A percentile compares a stretch with the other conserved stretches of the same genome.
Evolutionary conservation across 92 coral and sea anemone genomes (phyloP).

Genomic region (Palythoa caribaeorum): DNA sequence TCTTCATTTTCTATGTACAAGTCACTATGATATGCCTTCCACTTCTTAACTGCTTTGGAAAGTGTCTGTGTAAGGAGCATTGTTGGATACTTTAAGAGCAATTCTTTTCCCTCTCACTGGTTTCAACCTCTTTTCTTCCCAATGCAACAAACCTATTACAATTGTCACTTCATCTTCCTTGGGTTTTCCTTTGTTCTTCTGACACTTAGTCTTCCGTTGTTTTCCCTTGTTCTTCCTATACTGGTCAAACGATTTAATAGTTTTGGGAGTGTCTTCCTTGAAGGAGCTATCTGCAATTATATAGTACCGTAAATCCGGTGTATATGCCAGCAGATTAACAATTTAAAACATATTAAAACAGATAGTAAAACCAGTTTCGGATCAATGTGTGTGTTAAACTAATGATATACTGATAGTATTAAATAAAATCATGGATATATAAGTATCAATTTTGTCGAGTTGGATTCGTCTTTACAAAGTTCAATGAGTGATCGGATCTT

Average conservation of each 20-base stretch:
- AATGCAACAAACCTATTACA: slow-evolving; percentile 67
- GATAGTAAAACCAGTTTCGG: background rate
- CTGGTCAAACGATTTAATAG: slow-evolving; percentile 7
- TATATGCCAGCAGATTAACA: too few relatives aligned
- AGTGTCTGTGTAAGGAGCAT: slow-evolving; percentile 63
- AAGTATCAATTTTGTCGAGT: background rate
- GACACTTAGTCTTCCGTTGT: slow-evolving; percentile 20
- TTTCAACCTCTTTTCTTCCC: slow-evolving; percentile 53
- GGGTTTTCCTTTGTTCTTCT: slow-evolving; percentile 44
- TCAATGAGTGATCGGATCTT: too few relatives aligned
- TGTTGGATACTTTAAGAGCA: slow-evolving; percentile 59
- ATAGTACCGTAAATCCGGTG: too few relatives aligned
- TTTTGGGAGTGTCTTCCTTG: background rate
- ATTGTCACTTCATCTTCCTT: slow-evolving; percentile 68
- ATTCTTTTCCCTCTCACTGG: slow-evolving; percentile 68
- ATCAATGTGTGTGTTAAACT: background rate
- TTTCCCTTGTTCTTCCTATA: slow-evolving; percentile 6
- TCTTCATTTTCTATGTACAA: slow-evolving; percentile 53
- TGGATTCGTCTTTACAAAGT: background rate
- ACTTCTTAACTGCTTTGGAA: slow-evolving; percentile 54
- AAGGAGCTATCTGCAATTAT: too few relatives aligned
- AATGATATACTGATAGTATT: background rate
- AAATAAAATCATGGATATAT: background rate
- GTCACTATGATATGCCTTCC: slow-evolving; percentile 72
- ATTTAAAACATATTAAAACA: too few relatives aligned